These are phyloP conservation scores for Notospermus geniculatus DNA, from an alignment of 1,140 invertebrate species.

Conservation along the genomic window DNA sequence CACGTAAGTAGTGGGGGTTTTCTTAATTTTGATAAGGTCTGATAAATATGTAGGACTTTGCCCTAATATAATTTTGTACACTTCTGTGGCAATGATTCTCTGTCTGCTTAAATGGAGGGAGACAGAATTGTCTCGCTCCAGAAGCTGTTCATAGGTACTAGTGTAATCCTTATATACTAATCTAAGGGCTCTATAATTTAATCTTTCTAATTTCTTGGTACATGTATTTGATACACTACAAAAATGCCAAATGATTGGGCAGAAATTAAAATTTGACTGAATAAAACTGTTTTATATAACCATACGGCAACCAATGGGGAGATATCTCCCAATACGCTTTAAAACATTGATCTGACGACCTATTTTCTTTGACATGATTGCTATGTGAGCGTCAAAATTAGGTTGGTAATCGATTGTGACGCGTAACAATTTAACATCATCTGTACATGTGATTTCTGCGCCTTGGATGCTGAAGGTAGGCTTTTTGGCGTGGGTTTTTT, in stretches of 20 bases:
- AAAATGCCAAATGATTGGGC: slow-evolving; percentile 14
- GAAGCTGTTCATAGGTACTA: not conserved
- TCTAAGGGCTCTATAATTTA: slow-evolving; percentile 10
- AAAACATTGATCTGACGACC: slow-evolving; percentile 2
- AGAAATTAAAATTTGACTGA: slow-evolving; percentile 12
- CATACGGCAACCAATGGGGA: not conserved
- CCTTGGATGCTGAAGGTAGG: not conserved
- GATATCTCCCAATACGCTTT: not conserved
- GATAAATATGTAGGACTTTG: too few species aligned
- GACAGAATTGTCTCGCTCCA: too few species aligned
- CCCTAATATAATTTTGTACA: too few species aligned
- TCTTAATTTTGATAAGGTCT: too few species aligned
- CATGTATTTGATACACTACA: slow-evolving; percentile 8
- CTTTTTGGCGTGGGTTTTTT: not conserved
- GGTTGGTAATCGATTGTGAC: slow-evolving; percentile 1
- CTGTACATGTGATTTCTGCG: not conserved
- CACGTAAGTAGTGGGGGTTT: too few species aligned
- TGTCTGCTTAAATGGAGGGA: too few species aligned
- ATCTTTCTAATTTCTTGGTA: slow-evolving; percentile 9
- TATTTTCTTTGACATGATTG: not conserved
- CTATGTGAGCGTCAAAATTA: slow-evolving; percentile 5
- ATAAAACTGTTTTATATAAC: slow-evolving; percentile 7
- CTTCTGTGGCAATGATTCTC: too few species aligned
- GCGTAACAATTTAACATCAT: not conserved
- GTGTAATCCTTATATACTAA: slow-evolving; percentile 11